Percentiles rank a stretch among this genome's conserved stretches.
These are phyloP conservation scores for Diachasmimorpha longicaudata DNA, from an alignment of 1,140 invertebrate species.

Conservation along the genomic window DNA sequence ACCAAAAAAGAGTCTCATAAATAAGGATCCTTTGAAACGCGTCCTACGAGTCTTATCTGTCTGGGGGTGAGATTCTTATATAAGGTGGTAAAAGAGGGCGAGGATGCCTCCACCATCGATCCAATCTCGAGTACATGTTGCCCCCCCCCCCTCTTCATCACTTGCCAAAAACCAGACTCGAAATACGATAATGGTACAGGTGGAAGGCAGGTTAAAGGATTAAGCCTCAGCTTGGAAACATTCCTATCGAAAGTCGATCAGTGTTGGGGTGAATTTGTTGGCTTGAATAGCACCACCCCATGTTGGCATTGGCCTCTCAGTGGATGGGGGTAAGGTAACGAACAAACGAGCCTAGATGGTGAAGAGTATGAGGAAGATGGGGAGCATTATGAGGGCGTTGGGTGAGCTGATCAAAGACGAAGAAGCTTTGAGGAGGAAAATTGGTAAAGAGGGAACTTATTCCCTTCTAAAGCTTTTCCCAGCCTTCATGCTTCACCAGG, in stretches of 20 bases:
- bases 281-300: not conserved
- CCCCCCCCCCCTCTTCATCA: no score
- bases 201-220: constrained; percentile 3
- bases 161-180: not conserved
- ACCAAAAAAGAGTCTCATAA: constrained; percentile 60
- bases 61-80: constrained; percentile 19
- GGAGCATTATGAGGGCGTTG: constrained; percentile 51
- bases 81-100: constrained; percentile 24
- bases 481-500: not conserved
- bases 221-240: not conserved
- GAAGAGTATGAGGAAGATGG: constrained; percentile 6
- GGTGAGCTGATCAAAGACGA: constrained; percentile 60
- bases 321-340: not conserved
- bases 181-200: not conserved
- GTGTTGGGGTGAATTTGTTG: constrained; percentile 24
- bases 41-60: constrained; percentile 54
- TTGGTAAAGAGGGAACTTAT: constrained; percentile 57
- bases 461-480: constrained; percentile 1
- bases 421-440: constrained; percentile 60
- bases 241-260: constrained; percentile 12
- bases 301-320: constrained; percentile 15
- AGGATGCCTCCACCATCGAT: not conserved
- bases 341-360: constrained; percentile 23
- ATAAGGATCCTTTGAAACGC: constrained; percentile 61
- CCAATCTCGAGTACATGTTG: not conserved